These are phyloP conservation scores for Pteronura brasiliensis DNA, from an alignment of 2,113 vertebrate genomes.

Conservation along the genomic window DNA sequence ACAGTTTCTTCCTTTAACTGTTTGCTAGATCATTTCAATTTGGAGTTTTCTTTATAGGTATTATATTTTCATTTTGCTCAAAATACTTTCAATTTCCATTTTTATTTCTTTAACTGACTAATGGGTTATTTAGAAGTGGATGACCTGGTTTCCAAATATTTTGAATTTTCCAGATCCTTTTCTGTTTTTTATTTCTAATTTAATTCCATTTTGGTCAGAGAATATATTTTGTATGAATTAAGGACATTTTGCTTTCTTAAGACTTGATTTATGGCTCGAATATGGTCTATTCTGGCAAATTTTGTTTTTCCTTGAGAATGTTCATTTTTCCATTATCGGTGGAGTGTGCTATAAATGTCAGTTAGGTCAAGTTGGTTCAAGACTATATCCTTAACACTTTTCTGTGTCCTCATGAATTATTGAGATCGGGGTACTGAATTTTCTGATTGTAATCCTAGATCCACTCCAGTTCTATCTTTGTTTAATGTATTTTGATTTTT, in stretches of 20 bases:
- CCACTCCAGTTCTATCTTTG: neutral
- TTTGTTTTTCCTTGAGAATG: neutral
- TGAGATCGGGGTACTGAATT: neutral
- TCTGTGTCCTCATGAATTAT: neutral
- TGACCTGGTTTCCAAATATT: neutral
- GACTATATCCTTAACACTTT: neutral
- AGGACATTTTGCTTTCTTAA: neutral
- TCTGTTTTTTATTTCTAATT: neutral
- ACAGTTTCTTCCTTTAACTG: neutral
- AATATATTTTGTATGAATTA: neutral
- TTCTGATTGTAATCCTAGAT: neutral
- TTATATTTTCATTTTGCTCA: neutral
- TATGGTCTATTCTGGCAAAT: neutral
- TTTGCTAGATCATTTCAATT: neutral
- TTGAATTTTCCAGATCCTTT: neutral
- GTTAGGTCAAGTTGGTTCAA: neutral
- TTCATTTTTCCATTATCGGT: neutral
- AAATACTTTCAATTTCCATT: neutral
- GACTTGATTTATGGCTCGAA: neutral
- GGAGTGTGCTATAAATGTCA: neutral
- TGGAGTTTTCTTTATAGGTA: neutral
- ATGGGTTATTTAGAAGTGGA: neutral
- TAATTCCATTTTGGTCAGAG: neutral
- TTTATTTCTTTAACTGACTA: neutral
- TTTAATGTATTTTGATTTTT: neutral